A percentile compares a stretch with the other conserved stretches of the same genome.
Conservation (phyloP, 2,797 vertebrate species). For the Eutrigla gurnardus region DNA sequence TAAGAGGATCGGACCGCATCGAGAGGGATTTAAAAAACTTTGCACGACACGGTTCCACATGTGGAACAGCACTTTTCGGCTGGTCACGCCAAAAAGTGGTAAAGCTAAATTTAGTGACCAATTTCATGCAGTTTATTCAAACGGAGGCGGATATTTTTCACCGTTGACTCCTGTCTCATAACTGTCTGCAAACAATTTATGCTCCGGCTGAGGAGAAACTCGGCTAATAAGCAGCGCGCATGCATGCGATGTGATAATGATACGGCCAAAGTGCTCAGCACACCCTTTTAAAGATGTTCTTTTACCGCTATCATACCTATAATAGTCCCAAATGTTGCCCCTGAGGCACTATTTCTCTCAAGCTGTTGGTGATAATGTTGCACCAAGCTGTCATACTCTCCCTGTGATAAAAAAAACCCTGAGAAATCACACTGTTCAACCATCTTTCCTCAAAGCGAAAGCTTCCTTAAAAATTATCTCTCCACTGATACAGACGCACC, state of each 20-base stretch:
- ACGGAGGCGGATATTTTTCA: not conserved
- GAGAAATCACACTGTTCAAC: not conserved
- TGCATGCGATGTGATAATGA: not conserved
- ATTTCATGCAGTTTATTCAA: not conserved
- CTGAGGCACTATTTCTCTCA: not conserved
- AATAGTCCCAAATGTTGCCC: not conserved
- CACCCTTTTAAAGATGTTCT: not conserved
- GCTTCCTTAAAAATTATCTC: not conserved
- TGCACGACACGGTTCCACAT: not conserved
- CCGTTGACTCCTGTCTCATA: not conserved
- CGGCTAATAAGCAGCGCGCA: not conserved
- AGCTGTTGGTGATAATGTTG: conserved; percentile 1
- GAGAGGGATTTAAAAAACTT: conserved; percentile 16
- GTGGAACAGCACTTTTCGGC: not conserved
- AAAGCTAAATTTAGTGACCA: not conserved
- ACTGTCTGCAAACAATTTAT: not conserved
- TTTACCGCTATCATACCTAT: not conserved
- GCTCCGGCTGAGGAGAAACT: not conserved
- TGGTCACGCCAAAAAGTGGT: not conserved
- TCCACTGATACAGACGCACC: not conserved
- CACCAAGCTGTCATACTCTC: not conserved
- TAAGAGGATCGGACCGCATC: conserved; percentile 11
- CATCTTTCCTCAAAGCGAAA: not conserved
- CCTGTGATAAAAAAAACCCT: conserved; percentile 15
- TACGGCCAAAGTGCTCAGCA: not conserved